Base-by-base conservation (phyloP, 2,113 vertebrate genomes). In the Lophochroa leadbeateri region DNA sequence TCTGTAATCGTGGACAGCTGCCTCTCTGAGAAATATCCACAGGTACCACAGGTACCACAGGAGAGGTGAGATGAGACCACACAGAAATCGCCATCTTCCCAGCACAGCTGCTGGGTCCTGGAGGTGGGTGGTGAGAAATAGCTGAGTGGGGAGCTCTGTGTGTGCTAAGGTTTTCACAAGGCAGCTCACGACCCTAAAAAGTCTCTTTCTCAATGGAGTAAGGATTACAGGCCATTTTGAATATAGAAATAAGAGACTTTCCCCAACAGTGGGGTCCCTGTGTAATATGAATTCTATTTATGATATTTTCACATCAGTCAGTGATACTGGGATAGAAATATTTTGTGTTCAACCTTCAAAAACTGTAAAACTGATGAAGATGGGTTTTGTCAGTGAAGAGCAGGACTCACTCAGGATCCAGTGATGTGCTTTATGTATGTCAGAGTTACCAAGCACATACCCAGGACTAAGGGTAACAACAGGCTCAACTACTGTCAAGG, bases 11-110 rank as follows among this genome's bases (percentile, higher is more conserved):
- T 8, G 8, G 86, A 64, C 77, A 96, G 63, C 92, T 95, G 92
- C 71, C 63, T 95, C 82, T 92, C 94, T 95, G 74, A 95, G 77
- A 60, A 69, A 86, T 46, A 77, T 82, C 65, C 82, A 85, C 83
- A 85, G 86, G 89, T 94, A 91, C 46, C 1, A 2, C 10, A 1
- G 87, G 81, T 94, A 91, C 46, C 1, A 2, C 10, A 1, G 87
- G 81, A 94, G 75, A 57, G 37, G 44, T 90, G 53, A 41, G 41
- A 88, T 3, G 41, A 68, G 93, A 96, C 97, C 94, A 96, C 95
- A 97, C 91, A 96, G 68, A 82, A 94, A 55, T 70, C 50, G 20
- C 4, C 6, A 12, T 83, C 61, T 87, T 71, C 53, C 28, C 55
- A 86, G 43, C 6, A 3, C 11, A 69, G 63, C n/a, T 1, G 1